Base-by-base conservation (phyloP, 1,140 invertebrate species). In the Arion vulgaris region DNA sequence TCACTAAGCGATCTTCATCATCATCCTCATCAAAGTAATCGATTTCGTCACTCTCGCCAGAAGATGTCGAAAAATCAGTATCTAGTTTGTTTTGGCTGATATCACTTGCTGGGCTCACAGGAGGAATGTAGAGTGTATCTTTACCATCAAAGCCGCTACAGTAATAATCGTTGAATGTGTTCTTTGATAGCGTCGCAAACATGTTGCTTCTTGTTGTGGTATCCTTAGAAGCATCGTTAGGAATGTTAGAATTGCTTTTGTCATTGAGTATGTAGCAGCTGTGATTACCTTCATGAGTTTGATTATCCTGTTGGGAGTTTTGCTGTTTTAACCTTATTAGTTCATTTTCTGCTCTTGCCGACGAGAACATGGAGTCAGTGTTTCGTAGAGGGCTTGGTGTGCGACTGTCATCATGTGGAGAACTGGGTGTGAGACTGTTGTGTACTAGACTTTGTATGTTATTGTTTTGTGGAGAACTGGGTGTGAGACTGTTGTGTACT, bases 141-240 rank as follows among this genome's bases (percentile, higher is more conserved):
- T 51, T 34, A 1, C 73, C 73, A 49, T 75, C 73, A 51, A 75
- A 75, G 1, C 73, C 73, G 28, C n/a, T 75, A 34, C 73, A 75
- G 45, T 7, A 75, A 28, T 75, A 75, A 11, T 75, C 73, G 53
- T 45, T 75, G 45, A 75, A 75, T 2, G 1, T 13, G 34, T n/a
- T 28, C 1, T 15, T 1, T 0, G 45, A 49, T 28, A 0, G 19
- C 36, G 41, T 28, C 38, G 7, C 28, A n/a, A 36, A 36, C 4
- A 15, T 11, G 4, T 13, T n/a, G 17, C 5, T n/a, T 15, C 23
- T 57, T 9, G 15, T 23, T 23, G 17, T 19, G 15, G 45, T 19
- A 49, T 57, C 9, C 26, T 57, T n/a, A 4, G 53, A 57, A 45
- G 15, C 15, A 15, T 45, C 15, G 41, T 15, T 15, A 7, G 68